Base-by-base conservation (phyloP, 2,888 invertebrate species). In the Pammene aurita region DNA sequence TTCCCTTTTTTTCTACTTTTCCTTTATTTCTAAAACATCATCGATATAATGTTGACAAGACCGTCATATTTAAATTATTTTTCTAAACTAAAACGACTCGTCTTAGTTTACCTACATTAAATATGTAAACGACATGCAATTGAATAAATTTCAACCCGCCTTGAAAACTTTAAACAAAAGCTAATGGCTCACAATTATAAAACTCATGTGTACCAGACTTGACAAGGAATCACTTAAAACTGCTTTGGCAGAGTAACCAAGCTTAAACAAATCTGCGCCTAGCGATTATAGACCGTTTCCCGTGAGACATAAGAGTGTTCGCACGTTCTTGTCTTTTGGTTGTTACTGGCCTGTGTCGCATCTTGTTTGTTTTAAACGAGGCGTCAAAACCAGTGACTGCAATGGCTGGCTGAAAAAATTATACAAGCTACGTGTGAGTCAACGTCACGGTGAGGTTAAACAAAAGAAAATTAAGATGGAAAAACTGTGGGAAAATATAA, bases 61-160 rank as follows among this genome's bases (percentile, higher is more conserved):
- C 34, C 38, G 18, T 50, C n/a, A 16, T 13, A 38, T n/a, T n/a
- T n/a, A n/a, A n/a, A n/a, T n/a, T n/a, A n/a, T n/a, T n/a, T n/a
- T n/a, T n/a, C n/a, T n/a, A 18, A 50, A 62, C 50, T 62, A 52
- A 52, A 50, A 61, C 61, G 61, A 61, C 50, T 50, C 41, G 41
- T 62, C 52, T 50, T 41, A 62, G 62, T 62, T 48, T 41, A 44
- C 26, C 38, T 35, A 52, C 18, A 52, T 41, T 52, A 52, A 34
- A 50, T 48, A 16, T 54, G 57, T 52, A 57, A 63, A 64, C 57
- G 54, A 48, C 46, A n/a, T 73, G 71, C 67, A 71, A 71, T 75
- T 71, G 80, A 80, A 80, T 82, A 80, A 46, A 80, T 84, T 83
- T 80, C 68, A 82, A 84, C 80, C 79, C 56, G 42, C 56, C 76